A percentile compares a stretch with the other conserved stretches of the same genome.
These are phyloP conservation scores for Chelonus insularis DNA, from an alignment of 1,140 invertebrate species.

Conservation along the genomic window DNA sequence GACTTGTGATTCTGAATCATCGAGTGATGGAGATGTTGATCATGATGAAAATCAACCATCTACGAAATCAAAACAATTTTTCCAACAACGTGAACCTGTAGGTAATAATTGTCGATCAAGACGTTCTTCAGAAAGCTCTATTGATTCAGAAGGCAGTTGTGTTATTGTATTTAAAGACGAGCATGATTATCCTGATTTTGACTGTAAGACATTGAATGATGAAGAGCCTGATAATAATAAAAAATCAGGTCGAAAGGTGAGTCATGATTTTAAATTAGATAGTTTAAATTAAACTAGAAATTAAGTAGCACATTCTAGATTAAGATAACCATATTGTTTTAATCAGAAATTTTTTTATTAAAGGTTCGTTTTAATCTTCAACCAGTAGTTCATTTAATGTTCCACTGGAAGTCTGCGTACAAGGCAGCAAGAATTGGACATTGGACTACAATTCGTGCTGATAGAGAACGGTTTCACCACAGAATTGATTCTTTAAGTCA, in stretches of 20 bases:
- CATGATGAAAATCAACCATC: neutral
- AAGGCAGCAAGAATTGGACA: constrained; percentile 65
- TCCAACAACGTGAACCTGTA: neutral
- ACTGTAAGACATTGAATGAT: neutral
- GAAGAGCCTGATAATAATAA: constrained; percentile 21
- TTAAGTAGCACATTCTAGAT: neutral
- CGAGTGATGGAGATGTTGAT: constrained; percentile 26
- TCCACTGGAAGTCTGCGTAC: constrained; percentile 68
- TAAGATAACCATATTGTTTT: neutral
- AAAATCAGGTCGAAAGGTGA: neutral
- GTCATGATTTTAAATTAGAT: too few relatives aligned
- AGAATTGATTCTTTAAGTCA: constrained; percentile 56
- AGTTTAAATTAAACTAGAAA: neutral
- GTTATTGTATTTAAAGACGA: neutral
- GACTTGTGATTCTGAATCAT: constrained; percentile 28
- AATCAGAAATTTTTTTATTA: constrained; percentile 39
- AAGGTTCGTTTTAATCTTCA: constrained; percentile 66
- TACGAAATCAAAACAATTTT: neutral
- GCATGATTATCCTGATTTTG: neutral
- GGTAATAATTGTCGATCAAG: neutral
- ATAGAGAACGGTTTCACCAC: constrained; percentile 63
- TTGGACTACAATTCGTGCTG: constrained; percentile 67
- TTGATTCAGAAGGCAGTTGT: neutral
- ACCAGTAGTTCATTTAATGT: constrained; percentile 63
- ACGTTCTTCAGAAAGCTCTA: neutral